Base-by-base conservation (phyloP, 2,888 invertebrate genomes). In the Psylliodes chrysocephalus region DNA sequence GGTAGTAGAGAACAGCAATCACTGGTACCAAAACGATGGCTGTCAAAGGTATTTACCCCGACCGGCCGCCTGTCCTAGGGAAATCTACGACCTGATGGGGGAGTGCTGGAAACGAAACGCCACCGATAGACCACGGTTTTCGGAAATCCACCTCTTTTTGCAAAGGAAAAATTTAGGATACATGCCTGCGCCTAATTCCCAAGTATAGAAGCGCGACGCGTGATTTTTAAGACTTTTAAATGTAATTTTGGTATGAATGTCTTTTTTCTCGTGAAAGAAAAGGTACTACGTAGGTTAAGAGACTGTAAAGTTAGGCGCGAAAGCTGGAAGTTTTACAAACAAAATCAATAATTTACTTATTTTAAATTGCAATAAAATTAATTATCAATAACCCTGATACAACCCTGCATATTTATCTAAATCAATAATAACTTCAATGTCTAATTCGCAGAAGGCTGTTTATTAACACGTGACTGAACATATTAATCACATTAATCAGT, bases 81-180 rank as follows among this genome's bases (percentile, higher is more conserved):
- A 96, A 82, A 91, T 96, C 67, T 95, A 93, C 85, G 94, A 94
- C 81, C 87, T 95, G 73, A 94, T 96, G 92, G 89, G 90, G 73
- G 94, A 95, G 82, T 96, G 95, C 83, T 96, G 95, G 95, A 91
- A 92, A 74, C 86, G 93, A 57, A 90, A 91, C 74, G 91, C 92
- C 53, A 85, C 87, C 56, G 91, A 93, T 76, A 86, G 96, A 35
- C 95, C 95, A 0, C 88, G 91, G 66, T 96, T 96, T 85, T 87
- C 91, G 76, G 95, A 95, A 83, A 91, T 96, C 60, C 93, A 94
- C 80, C 87, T 93, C 76, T 95, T 93, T 84, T 86, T 95, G 71
- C 88, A 87, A 70, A 80, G 88, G 63, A 91, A 91, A 85, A 88
- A 90, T 68, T 84, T 90, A 68, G 89, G 89, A 40, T 88, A 85